These are phyloP conservation scores for Bilobella aurantiaca DNA, from an alignment of 1,140 invertebrate genomes.

Conservation along the genomic window DNA sequence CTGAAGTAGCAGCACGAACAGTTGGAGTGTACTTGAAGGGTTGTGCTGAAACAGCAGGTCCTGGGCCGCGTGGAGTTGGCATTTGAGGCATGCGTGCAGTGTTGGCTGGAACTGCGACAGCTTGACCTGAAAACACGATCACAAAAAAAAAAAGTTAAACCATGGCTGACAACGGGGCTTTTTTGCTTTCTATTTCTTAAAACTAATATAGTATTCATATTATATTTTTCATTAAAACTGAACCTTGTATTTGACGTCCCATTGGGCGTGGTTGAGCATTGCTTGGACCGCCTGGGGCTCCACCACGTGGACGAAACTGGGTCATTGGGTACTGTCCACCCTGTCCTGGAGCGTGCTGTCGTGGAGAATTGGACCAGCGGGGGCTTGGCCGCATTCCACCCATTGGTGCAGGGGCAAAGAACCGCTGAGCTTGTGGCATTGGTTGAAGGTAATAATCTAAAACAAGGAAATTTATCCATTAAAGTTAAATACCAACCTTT, in stretches of 20 bases:
- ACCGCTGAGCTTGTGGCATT: constrained; percentile 67
- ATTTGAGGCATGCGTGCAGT: constrained; percentile 24
- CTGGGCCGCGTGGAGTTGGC: constrained; percentile 24
- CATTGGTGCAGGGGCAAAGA: constrained; percentile 71
- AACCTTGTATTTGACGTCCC: neutral
- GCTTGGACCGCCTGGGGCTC: neutral
- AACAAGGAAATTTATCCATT: constrained; percentile 22
- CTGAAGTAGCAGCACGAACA: constrained; percentile 7
- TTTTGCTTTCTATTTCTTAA: no score
- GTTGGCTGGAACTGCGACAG: constrained; percentile 16
- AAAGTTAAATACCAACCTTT: no score
- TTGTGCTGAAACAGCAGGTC: constrained; percentile 20
- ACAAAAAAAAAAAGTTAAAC: no score
- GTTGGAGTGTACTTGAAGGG: constrained; percentile 27
- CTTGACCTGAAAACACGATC: no score
- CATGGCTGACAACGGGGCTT: no score
- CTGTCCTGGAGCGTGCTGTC: constrained; percentile 45
- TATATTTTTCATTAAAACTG: neutral
- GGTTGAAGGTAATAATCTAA: constrained; percentile 80
- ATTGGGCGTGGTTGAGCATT: constrained; percentile 47
- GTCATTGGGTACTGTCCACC: constrained; percentile 29
- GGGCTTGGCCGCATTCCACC: constrained; percentile 73
- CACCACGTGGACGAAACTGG: constrained; percentile 31
- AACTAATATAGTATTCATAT: no score
- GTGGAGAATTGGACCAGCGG: constrained; percentile 63